Evolutionary conservation across 2,888 invertebrate genomes (phyloP).

Genomic region (Cephus spinipes): DNA sequence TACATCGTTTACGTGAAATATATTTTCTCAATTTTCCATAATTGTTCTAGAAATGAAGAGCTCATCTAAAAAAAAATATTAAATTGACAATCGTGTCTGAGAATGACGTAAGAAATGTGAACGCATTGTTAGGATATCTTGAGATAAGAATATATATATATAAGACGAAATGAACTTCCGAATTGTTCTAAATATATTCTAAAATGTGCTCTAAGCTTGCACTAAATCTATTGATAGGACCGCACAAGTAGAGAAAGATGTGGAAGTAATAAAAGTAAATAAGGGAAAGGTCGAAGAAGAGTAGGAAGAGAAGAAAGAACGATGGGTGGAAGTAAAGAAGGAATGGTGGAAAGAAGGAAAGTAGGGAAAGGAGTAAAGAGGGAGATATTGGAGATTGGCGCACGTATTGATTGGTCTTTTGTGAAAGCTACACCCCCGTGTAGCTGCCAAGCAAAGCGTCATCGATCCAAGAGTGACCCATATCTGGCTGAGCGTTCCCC

Average conservation of each 20-base stretch:
- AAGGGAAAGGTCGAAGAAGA: conserved; percentile 15
- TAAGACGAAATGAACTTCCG: background rate
- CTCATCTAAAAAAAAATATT: background rate
- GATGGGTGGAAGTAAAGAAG: conserved; percentile 21
- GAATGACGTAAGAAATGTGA: background rate
- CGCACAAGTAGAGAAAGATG: background rate
- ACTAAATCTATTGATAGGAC: background rate
- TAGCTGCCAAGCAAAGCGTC: conserved; percentile 50
- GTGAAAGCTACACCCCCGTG: conserved; percentile 45
- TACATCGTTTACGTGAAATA: background rate
- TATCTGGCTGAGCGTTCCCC: conserved; percentile 48
- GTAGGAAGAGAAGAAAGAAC: conserved; percentile 19
- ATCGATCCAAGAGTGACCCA: conserved; percentile 66
- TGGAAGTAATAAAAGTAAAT: conserved; percentile 12
- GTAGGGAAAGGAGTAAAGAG: conserved; percentile 22
- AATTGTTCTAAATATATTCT: background rate
- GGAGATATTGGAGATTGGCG: conserved; percentile 56
- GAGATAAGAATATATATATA: background rate
- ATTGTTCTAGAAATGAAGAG: background rate
- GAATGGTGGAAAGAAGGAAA: conserved; percentile 28
- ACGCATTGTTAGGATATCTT: background rate
- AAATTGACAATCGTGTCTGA: background rate
- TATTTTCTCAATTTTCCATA: background rate
- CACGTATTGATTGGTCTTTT: conserved; percentile 65
- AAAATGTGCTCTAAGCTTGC: background rate